Base-by-base conservation (phyloP, 1,140 invertebrate species). In the Aphidius ervi region DNA sequence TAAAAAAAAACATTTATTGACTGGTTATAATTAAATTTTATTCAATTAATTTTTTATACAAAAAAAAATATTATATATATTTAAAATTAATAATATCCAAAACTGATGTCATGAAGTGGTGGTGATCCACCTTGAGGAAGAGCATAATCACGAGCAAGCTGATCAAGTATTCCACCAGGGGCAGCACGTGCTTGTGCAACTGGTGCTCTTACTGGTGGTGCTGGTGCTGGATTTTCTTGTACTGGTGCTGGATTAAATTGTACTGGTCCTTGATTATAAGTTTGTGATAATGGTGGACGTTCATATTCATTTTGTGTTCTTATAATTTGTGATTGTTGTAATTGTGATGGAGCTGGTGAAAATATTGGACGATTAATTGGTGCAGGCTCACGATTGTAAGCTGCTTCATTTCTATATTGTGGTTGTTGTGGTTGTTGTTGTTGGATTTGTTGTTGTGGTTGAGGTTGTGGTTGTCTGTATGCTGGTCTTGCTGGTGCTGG, bases 131-230 rank as follows among this genome's bases (percentile, higher is more conserved):
- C 84, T 67, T 86, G 81, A 0, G 90, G 89, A 20, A 93, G 74
- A 9, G 89, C 86, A 69, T 89, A 92, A 65, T 93, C 89, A 68
- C 87, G 85, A 20, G 89, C 86, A n/a, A 92, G 81, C 68, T 91
- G 88, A 68, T 92, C 90, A 16, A 92, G 78, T 70, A 91, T 84
- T n/a, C 88, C 86, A 46, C 84, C 84, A 39, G 74, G 73, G 41
- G 72, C 56, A 71, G 68, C 59, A 67, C 76, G 72, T 67, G 81
- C 63, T 20, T 74, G 61, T 52, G 47, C 16, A 8, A 23, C 9
- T 6, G 48, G 16, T 42, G 40, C 31, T 31, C 47, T 10, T 6
- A 48, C 2, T 5, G 31, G 48, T 9, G 56, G 31, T 6, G 54
- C 42, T n/a, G n/a, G n/a, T 9, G 73, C 16, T 75, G 74, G 6